Evolutionary conservation across 2,888 invertebrate species (phyloP), one percentile per base, ranked within the genome.

Genomic region (Carcina quercana): DNA sequence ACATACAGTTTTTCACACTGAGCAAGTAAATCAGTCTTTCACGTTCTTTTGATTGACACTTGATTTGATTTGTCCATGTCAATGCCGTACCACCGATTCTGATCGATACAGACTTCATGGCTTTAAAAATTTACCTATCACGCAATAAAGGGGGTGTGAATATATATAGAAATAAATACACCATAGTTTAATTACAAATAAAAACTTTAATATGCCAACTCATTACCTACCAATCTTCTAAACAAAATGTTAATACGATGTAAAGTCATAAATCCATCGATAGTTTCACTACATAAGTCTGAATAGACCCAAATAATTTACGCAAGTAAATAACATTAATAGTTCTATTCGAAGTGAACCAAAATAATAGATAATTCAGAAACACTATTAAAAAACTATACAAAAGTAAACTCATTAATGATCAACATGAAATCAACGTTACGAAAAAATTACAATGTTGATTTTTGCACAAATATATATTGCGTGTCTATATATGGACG

Each of bases 361-460:
- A 45, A 51, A 54, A 56, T 51, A 46, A 60, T 56, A 62, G 53
- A 57, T 50, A 51, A 57, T 52, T 44, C 43, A 46, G 39, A 52
- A 48, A 55, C 56, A 55, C 19, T 31, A 45, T 27, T 37, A 40
- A 57, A 59, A 63, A 70, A 69, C 65, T 56, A 65, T 64, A 68
- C 62, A 71, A 70, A 63, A 65, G 56, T 50, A 48, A 57, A 51
- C 47, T 52, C 40, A 42, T 54, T 50, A 50, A 53, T 47, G 47
- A 20, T 20, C 20, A n/a, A 20, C 20, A 20, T 10, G n/a, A 10
- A 20, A 10, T 20, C 8, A 20, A 20, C n/a, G 20, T 20, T 20
- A 20, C 20, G 10, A 20, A 20, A 20, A n/a, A 53, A 49, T 47
- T 44, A n/a, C 28, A 34, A 20, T 5, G 8, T 7, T 22, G 10